Base-by-base conservation (phyloP, 2,888 invertebrate genomes). In the Napeogenes inachia region DNA sequence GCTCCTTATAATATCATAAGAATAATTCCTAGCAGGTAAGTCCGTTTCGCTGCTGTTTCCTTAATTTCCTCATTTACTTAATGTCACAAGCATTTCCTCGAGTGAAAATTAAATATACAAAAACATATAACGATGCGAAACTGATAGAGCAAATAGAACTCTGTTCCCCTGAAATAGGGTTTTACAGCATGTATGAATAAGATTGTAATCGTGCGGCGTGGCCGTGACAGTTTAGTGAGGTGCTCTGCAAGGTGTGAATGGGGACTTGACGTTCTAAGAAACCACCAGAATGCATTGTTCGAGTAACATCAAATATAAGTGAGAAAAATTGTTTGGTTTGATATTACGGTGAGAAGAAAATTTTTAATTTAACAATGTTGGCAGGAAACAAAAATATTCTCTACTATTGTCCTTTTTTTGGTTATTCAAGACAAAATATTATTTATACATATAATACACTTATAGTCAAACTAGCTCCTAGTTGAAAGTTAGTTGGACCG, bases 61-160 rank as follows among this genome's bases (percentile, higher is more conserved):
- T 70, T 71, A 68, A 71, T 71, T 73, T 71, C 69, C 72, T 71
- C 71, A 72, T 74, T 75, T 76, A 72, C 73, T 67, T 67, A 70
- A 74, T 71, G 79, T 78, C 79, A 77, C 71, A 64, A 70, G 69
- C 78, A 77, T 71, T 74, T 75, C 71, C 73, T 75, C 66, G 66
- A 68, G 72, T 70, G 74, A 73, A 78, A 79, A 77, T 78, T 76
- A 73, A 77, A 78, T 71, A 70, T 59, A 59, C 66, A 67, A 68
- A 69, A 69, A 68, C 71, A 72, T 68, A 65, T 62, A 62, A 56
- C 13, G 45, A 38, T 68, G 46, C 38, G 38, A 13, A 53, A 32
- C 3, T 13, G 13, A 32, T 35, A 13, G 33, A 13, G 12, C 6
- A 72, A 67, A 64, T 38, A 58, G 30, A 57, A 58, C 68, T 59